Conservation (phyloP, 1,140 invertebrate genomes). For the Trialeurodes vaporariorum region DNA sequence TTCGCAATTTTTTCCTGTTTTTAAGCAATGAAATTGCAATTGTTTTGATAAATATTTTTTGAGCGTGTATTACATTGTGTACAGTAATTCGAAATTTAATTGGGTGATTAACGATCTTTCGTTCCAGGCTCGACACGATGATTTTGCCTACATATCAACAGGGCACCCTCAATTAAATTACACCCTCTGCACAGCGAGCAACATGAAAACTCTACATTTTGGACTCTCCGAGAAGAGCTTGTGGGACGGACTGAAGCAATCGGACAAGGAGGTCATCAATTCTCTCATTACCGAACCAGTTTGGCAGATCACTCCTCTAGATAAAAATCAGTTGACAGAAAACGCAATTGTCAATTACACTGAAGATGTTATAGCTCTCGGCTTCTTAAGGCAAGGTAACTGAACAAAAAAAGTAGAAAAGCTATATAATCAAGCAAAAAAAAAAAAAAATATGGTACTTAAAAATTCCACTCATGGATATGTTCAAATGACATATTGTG, state of each 20-base stretch:
- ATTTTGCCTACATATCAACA: conserved; percentile 58
- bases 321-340: conserved; percentile 49
- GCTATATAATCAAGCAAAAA: background rate
- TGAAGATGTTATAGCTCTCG: conserved; percentile 59
- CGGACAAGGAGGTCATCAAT: conserved; percentile 55
- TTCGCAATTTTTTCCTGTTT: too few relatives aligned
- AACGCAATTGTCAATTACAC: conserved; percentile 64
- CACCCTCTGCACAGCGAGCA: conserved; percentile 66
- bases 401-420: background rate
- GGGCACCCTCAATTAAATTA: conserved; percentile 62
- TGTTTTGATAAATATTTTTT: too few relatives aligned
- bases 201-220: conserved; percentile 62
- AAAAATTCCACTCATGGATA: background rate
- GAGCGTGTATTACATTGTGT: too few relatives aligned
- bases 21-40: too few relatives aligned
- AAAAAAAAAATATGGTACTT: too few relatives aligned
- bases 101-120: too few relatives aligned
- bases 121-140: conserved; percentile 60
- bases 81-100: too few relatives aligned
- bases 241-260: conserved; percentile 67
- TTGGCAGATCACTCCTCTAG: conserved; percentile 62
- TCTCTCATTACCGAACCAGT: conserved; percentile 66
- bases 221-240: conserved; percentile 58
- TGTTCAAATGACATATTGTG: background rate
- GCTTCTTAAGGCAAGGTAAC: conserved; percentile 57